A percentile compares a stretch with the other conserved stretches of the same genome.
Evolutionary conservation across 2,888 invertebrate genomes (phyloP).

Genomic region (Drosophila neutralis): DNA sequence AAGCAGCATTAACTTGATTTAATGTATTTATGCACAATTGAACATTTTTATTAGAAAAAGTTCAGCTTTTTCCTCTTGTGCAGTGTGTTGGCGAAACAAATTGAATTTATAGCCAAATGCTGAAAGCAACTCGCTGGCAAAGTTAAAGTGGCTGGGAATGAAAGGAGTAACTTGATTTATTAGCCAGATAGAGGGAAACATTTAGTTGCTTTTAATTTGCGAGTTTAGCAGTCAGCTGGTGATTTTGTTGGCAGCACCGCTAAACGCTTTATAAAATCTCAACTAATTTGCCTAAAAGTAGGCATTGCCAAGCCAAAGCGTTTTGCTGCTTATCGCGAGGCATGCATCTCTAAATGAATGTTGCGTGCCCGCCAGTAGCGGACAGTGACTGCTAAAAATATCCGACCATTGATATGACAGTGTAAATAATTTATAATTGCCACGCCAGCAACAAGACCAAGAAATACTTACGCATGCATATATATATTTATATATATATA

Average conservation of each 20-base stretch:
- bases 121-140: conserved; percentile 44
- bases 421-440: conserved; percentile 73
- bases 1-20: background rate
- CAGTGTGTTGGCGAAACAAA: conserved; percentile 51
- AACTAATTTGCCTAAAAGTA: conserved; percentile 74
- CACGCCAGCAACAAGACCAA: conserved; percentile 40
- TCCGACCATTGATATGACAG: conserved; percentile 47
- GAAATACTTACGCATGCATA: background rate
- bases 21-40: fast-evolving
- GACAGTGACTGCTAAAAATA: conserved; percentile 13
- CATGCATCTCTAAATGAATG: conserved; percentile 78
- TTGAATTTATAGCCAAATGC: conserved; percentile 72
- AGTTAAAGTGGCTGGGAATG: conserved; percentile 2
- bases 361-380: conserved; percentile 61
- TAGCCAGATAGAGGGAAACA: conserved; percentile 63
- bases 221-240: conserved; percentile 63
- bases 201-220: conserved; percentile 76
- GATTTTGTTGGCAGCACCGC: conserved; percentile 43
- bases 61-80: background rate
- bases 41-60: background rate
- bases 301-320: conserved; percentile 44
- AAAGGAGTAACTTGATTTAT: conserved; percentile 64
- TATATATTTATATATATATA: background rate
- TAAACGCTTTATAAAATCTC: conserved; percentile 55
- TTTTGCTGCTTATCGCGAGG: conserved; percentile 53